Evolutionary conservation across 1,140 invertebrate genomes (phyloP), one percentile per base, ranked within the genome.

Genomic region (Brachionus sp.): DNA sequence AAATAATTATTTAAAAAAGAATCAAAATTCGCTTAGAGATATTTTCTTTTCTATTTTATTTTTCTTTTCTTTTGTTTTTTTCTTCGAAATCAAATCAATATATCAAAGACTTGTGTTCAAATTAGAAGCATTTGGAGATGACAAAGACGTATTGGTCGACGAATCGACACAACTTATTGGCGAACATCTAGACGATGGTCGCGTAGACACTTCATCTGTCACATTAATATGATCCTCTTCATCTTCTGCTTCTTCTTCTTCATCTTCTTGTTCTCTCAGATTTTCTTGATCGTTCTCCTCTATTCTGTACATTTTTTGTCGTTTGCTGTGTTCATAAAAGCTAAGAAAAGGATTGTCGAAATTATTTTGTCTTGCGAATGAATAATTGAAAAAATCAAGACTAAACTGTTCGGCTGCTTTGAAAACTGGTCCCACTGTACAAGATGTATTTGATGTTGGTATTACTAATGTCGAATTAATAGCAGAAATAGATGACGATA

Each of bases 91-190:
- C n/a, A 44, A 44, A 44, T 10, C 9, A 44, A 46, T 13, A 50
- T 23, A 57, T 57, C 19, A 73, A 73, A 75, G 70, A 75, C 70
- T 75, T 50, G 70, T 75, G 70, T 75, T 75, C 19, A 75, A 46
- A 75, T 75, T 50, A 75, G 70, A 75, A 75, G 70, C 39, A 46
- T 75, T 75, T 6, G 70, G 70, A 10, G 70, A 75, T 25, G 42
- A 46, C 10, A 29, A 4, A 46, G 70, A 75, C 9, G 70, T 25
- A n/a, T 39, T 44, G 5, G 39, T 29, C 62, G 25, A 75, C 7
- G 37, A 75, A 12, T 64, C 62, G 23, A 12, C 62, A 64, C 62
- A 68, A 68, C 64, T 68, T n/a, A 68, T 25, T 35, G 64, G 68
- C 9, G 68, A 73, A 73, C 68, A 73, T 37, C 68, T 19, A 42